Base-by-base conservation (phyloP, 2,797 vertebrate species). In the Manis javanica region DNA sequence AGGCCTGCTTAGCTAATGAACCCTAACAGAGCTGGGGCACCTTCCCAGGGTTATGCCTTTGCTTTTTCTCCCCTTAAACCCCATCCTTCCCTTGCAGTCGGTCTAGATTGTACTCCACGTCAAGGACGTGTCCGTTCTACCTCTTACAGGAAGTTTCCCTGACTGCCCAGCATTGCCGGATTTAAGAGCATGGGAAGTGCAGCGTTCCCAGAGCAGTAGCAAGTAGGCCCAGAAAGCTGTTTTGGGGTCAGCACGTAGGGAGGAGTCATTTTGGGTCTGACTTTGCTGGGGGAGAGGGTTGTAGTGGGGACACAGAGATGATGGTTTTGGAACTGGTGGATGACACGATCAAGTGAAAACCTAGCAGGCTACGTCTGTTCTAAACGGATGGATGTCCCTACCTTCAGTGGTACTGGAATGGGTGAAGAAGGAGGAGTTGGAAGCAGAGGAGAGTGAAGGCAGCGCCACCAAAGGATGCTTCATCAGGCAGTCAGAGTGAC, bases 111-210 rank as follows among this genome's bases (percentile, higher is more conserved):
- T 74, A 61, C 7, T 71, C 57, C 19, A 39, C 39, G n/a, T 83
- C 10, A 66, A 78, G 42, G 86, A 29, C 39, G 42, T 57, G 31
- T 51, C 7, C 5, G 13, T 13, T 59, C 63, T 61, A 42, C 78
- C 49, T 74, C 90, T 71, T 29, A 14, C 55, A 78, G 61, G 94
- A 82, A 96, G 90, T 66, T 82, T 94, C 77, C 71, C 74, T 64
- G 75, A 49, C 1, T 91, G 64, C 8, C 26, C 16, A 46, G 15
- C 39, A 31, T 34, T n/a, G 24, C 11, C 34, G 71, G 24, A 59
- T 29, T 75, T 91, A 84, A 53, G n/a, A 23, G 23, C 14, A 55
- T 15, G 14, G 51, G 29, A 63, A 61, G 49, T 34, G 61, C 74
- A 88, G 49, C 37, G 39, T 57, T 69, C 49, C 26, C 51, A 64